Evolutionary conservation across 2,797 vertebrate species (phyloP).

Genomic region (Sebastes glaucus): DNA sequence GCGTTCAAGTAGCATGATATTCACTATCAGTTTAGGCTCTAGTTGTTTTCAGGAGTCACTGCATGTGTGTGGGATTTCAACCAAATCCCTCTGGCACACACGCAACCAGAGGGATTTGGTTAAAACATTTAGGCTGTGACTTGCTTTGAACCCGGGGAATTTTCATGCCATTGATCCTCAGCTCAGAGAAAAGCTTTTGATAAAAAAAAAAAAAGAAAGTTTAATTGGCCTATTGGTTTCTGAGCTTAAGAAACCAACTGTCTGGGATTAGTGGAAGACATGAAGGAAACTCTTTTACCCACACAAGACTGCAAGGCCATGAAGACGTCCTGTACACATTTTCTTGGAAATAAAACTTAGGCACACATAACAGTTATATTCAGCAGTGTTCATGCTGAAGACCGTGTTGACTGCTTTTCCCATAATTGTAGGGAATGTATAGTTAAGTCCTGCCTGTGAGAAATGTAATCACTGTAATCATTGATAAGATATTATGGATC

Average conservation of each 20-base stretch:
- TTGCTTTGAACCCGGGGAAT: slow-evolving; percentile 33
- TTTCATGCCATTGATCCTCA: slow-evolving; percentile 43
- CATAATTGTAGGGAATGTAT: neutral
- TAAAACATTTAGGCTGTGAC: slow-evolving; percentile 37
- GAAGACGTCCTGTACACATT: neutral
- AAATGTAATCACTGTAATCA: slow-evolving; percentile 10
- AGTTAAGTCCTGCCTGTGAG: neutral
- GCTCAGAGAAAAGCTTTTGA: slow-evolving; percentile 25
- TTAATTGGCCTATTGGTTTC: slow-evolving; percentile 48
- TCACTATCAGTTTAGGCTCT: neutral
- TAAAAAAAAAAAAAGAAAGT: neutral
- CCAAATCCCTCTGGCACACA: slow-evolving; percentile 16
- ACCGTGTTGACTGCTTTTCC: neutral
- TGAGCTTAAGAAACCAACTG: neutral
- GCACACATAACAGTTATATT: neutral
- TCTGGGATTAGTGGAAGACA: slow-evolving; percentile 10
- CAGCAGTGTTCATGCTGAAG: neutral
- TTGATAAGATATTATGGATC: neutral
- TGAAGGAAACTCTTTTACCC: neutral
- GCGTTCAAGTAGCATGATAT: neutral
- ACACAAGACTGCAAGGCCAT: neutral
- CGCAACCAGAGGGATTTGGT: slow-evolving; percentile 19
- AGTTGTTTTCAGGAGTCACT: neutral
- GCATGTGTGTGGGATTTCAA: neutral
- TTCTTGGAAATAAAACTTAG: neutral